Base-by-base conservation (phyloP, 2,113 vertebrate genomes). In the Clupea harengus region DNA sequence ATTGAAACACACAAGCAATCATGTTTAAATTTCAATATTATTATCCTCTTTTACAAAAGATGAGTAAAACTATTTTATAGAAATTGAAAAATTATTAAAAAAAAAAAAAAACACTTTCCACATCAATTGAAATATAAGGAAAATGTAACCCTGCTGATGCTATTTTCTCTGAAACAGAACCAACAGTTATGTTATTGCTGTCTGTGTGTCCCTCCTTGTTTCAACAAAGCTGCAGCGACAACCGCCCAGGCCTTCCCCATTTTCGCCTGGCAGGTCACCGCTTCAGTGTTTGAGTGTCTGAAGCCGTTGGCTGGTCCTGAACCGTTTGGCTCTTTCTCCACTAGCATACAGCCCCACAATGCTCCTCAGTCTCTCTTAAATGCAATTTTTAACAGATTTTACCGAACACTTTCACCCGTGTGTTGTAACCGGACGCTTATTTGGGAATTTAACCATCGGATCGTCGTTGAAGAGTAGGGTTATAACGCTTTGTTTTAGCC, bases 271-370 rank as follows among this genome's bases (percentile, higher is more conserved):
- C 95, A 85, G 95, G 97, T 96, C 97, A 95, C 95, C 94, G 85
- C 94, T 94, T 93, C 92, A 91, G 95, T 94, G 96, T 95, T 95
- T 91, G 95, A 95, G 97, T 93, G 95, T 96, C 95, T 96, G 96
- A 92, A 97, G 96, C 97, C 96, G 96, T 96, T 97, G 97, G 96
- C 97, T 95, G 97, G 95, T 95, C 90, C 94, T 93, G 96, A 96
- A 95, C 95, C 96, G 96, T 95, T 97, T 96, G 97, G 97, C 97
- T 97, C 96, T 96, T 97, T 97, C 96, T 97, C 95, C 93, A 96
- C 94, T 93, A 95, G 94, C 93, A 93, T 94, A 95, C 96, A 95
- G 96, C 95, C 94, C 92, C 92, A 95, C 96, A 95, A 95, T 96
- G 94, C 95, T 94, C 94, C 96, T 94, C 95, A 93, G 95, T 96